A percentile compares a stretch with the other conserved stretches of the same genome.
These are phyloP conservation scores for Poeciliopsis turrubarensis DNA, from an alignment of 2,113 vertebrate genomes.

Conservation along the genomic window DNA sequence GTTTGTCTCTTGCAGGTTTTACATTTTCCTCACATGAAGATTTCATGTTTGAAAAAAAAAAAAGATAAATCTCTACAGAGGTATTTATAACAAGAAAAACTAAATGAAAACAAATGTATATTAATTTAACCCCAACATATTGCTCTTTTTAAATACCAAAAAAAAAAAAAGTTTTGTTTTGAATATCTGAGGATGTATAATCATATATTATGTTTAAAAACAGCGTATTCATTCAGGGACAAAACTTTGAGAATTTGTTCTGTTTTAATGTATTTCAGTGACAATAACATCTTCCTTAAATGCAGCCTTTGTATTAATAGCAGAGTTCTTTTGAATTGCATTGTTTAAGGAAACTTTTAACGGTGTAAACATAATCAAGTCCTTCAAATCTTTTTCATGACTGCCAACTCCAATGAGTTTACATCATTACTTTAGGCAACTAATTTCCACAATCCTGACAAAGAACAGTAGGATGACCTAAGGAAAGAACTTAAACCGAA, in stretches of 20 bases:
- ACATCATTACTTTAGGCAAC: conserved; percentile 32
- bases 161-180: background rate
- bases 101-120: conserved; percentile 3
- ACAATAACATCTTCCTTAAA: conserved; percentile 21
- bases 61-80: conserved; percentile 12
- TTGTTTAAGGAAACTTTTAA: conserved; percentile 42
- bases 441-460: conserved; percentile 59
- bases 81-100: conserved; percentile 11
- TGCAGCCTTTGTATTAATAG: conserved; percentile 9
- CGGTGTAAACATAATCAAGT: conserved; percentile 47
- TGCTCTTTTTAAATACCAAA: conserved; percentile 30
- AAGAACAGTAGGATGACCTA: conserved; percentile 15
- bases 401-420: conserved; percentile 18
- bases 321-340: conserved; percentile 27
- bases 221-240: conserved; percentile 10
- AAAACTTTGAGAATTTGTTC: conserved; percentile 1
- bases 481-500: conserved; percentile 14
- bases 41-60: conserved; percentile 28
- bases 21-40: conserved; percentile 44
- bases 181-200: conserved; percentile 12
- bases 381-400: conserved; percentile 34
- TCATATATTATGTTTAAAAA: conserved; percentile 9
- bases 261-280: conserved; percentile 31
- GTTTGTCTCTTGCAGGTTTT: conserved; percentile 53
- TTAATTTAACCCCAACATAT: conserved; percentile 19